Conservation (phyloP, 2,888 invertebrate genomes). For the Subacronicta megacephala region DNA sequence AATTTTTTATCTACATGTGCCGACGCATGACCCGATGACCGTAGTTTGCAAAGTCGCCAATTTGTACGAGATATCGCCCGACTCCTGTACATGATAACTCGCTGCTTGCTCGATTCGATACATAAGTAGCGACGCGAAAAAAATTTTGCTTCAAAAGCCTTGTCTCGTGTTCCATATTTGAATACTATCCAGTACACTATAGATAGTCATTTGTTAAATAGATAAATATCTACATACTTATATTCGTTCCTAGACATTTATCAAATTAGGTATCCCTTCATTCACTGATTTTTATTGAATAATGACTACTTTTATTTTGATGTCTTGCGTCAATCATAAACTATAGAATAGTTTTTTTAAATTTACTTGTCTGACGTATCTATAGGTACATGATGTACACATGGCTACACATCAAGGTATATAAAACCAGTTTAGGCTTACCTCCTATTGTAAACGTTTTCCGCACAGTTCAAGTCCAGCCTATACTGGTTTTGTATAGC, state of each 20-base stretch:
- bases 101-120: constrained; percentile 27
- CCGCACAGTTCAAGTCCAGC: too few relatives aligned
- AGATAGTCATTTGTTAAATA: constrained; percentile 24
- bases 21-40: constrained; percentile 73
- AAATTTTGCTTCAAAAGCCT: constrained; percentile 6
- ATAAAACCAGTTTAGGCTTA: too few relatives aligned
- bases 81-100: constrained; percentile 57
- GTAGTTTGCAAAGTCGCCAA: constrained; percentile 74
- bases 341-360: too few relatives aligned
- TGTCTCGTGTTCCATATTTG: constrained; percentile 23
- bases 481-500: too few relatives aligned
- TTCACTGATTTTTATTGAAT: constrained; percentile 30
- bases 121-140: constrained; percentile 32
- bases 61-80: constrained; percentile 70
- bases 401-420: too few relatives aligned
- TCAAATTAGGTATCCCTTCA: too few relatives aligned
- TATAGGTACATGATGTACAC: too few relatives aligned
- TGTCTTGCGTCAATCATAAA: too few relatives aligned
- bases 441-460: too few relatives aligned
- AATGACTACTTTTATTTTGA: constrained; percentile 6
- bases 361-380: too few relatives aligned
- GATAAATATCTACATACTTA: too few relatives aligned
- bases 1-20: constrained; percentile 69
- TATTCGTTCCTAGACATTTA: constrained; percentile 9
- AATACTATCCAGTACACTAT: constrained; percentile 18